Conservation (phyloP, 2,113 vertebrate species). For the Coturnix japonica region DNA sequence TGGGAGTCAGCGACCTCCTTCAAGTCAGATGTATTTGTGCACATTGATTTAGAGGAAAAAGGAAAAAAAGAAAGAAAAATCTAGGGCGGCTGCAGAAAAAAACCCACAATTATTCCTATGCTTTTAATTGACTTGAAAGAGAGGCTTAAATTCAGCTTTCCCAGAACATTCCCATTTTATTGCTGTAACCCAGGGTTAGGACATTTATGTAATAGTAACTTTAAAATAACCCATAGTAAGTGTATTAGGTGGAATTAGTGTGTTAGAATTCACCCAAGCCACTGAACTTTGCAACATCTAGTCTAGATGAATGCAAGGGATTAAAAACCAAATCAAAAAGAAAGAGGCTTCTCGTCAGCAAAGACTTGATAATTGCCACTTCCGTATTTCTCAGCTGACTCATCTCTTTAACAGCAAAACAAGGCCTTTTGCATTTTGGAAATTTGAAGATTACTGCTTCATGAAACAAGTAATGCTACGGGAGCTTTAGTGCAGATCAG, state of each 20-base stretch:
- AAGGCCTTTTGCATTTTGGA: background rate
- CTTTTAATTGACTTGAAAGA: background rate
- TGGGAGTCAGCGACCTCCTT: background rate
- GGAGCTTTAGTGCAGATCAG: background rate
- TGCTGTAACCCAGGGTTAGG: constrained; percentile 46
- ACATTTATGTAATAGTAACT: constrained; percentile 41
- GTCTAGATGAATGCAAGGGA: background rate
- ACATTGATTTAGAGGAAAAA: background rate
- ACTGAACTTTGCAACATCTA: background rate
- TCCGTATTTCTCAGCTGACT: background rate
- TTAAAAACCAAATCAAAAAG: constrained; percentile 53
- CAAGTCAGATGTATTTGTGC: background rate
- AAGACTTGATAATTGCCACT: background rate
- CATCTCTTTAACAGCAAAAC: background rate
- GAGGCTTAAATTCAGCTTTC: background rate
- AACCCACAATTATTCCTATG: background rate
- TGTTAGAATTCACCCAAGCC: constrained; percentile 55
- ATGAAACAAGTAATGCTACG: background rate
- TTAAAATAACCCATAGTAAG: constrained; percentile 9
- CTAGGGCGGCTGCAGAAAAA: background rate
- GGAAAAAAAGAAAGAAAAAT: background rate
- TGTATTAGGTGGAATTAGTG: constrained; percentile 48
- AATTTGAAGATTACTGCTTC: background rate
- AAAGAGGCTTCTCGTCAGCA: constrained; percentile 64
- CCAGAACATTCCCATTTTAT: background rate